Conservation (phyloP, 2,797 vertebrate genomes). For the Steatocranus sp. region DNA sequence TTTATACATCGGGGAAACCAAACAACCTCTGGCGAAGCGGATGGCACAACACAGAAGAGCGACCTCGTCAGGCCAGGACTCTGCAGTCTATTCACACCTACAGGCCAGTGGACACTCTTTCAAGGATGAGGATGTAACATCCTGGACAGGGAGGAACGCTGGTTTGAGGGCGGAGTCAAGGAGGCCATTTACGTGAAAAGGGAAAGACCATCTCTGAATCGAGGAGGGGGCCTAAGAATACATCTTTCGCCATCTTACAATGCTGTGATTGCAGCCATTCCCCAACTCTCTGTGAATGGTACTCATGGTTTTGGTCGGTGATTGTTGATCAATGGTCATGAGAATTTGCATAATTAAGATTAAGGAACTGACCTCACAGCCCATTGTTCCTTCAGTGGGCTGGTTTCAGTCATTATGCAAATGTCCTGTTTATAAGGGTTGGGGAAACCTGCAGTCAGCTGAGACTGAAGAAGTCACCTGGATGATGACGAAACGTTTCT, state of each 20-base stretch:
- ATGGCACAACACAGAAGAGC: too few relatives aligned
- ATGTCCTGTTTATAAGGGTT: fast-evolving
- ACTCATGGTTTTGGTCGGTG: fast-evolving
- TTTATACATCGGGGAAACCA: too few relatives aligned
- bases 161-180: fast-evolving
- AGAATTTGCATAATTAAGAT: background rate
- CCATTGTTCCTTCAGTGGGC: background rate
- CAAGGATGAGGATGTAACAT: background rate
- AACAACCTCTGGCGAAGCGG: too few relatives aligned
- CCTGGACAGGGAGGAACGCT: background rate
- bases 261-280: background rate
- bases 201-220: background rate
- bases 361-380: background rate
- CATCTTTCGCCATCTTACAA: background rate
- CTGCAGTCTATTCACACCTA: fast-evolving
- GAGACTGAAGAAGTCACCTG: background rate
- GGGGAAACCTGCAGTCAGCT: background rate
- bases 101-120: too few relatives aligned
- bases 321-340: fast-evolving
- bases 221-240: fast-evolving
- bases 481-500: fast-evolving
- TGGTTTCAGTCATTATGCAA: background rate
- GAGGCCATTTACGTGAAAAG: too few relatives aligned
- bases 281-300: fast-evolving
- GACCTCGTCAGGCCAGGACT: too few relatives aligned